These are phyloP conservation scores for Bombus pascuorum DNA, from an alignment of 1,140 invertebrate species.

Conservation along the genomic window DNA sequence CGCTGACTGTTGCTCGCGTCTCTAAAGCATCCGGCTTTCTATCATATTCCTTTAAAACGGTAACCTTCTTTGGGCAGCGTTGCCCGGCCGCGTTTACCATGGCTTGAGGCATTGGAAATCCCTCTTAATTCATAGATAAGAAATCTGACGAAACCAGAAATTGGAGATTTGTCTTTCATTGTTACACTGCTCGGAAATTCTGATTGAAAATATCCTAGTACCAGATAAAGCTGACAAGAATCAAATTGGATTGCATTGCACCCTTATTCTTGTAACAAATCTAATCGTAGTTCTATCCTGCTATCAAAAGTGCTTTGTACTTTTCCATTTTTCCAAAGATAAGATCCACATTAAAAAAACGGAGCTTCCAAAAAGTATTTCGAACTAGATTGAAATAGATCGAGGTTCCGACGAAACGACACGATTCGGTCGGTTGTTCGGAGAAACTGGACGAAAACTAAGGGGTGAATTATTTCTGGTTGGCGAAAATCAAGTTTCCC, in stretches of 20 bases:
- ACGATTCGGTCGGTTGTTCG: background rate
- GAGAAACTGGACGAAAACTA: background rate
- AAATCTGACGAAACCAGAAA: background rate
- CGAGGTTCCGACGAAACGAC: background rate
- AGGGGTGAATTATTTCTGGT: constrained; percentile 5
- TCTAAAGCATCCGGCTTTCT: background rate
- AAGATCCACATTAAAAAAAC: background rate
- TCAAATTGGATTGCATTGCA: too few species aligned
- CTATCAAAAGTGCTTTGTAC: too few species aligned
- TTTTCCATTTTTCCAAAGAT: too few species aligned
- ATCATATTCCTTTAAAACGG: background rate
- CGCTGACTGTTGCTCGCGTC: background rate
- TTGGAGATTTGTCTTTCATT: background rate
- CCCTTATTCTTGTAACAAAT: too few species aligned
- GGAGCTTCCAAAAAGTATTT: background rate
- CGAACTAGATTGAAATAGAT: background rate
- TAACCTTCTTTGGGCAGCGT: too few species aligned
- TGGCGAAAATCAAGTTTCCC: constrained; percentile 18
- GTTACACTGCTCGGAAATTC: background rate
- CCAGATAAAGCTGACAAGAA: too few species aligned
- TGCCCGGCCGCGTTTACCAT: background rate
- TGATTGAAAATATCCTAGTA: background rate
- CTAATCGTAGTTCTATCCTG: too few species aligned
- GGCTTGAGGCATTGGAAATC: background rate
- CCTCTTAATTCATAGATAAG: background rate